phyloP scores from a whole-genome alignment of 2,888 invertebrate species.

The Nephrotoma guestfalica region DNA sequence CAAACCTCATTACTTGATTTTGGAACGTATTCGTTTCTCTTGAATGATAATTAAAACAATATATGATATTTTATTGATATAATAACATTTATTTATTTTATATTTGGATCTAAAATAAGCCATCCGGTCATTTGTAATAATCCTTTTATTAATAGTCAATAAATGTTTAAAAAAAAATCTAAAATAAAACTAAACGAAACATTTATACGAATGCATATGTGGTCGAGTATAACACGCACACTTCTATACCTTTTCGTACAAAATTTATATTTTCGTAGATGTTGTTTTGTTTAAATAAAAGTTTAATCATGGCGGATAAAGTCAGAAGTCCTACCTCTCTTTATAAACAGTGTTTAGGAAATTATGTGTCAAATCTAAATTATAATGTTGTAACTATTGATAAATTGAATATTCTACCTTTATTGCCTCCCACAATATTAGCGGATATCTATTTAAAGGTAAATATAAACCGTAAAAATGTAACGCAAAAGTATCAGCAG shows the following conservation, averaged over 20 bases:
- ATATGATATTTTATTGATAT: too few species aligned
- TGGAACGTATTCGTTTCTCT: too few species aligned
- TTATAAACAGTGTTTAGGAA: constrained; percentile 22
- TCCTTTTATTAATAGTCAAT: background rate
- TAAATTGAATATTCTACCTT: constrained; percentile 23
- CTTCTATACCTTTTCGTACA: background rate
- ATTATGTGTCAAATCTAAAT: constrained; percentile 25
- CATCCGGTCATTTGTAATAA: too few species aligned
- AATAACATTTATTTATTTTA: too few species aligned
- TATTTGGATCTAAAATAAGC: too few species aligned
- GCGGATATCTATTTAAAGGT: constrained; percentile 30
- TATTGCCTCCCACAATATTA: constrained; percentile 26
- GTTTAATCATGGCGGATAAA: constrained; percentile 15
- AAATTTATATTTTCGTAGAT: background rate
- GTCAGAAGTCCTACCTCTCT: constrained; percentile 20
- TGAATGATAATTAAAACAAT: too few species aligned
- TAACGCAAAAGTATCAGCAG: constrained; percentile 1
- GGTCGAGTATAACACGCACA: background rate
- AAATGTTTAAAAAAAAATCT: background rate
- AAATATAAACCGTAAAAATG: constrained; percentile 15
- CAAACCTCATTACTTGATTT: too few species aligned
- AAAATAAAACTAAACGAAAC: background rate
- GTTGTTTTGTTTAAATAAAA: constrained; percentile 1
- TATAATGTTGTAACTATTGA: constrained; percentile 24
- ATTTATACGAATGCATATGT: background rate